Percentiles rank a stretch among this genome's conserved stretches.
Conservation (phyloP, 2,113 vertebrate species). For the Oncorhynchus nerka region DNA sequence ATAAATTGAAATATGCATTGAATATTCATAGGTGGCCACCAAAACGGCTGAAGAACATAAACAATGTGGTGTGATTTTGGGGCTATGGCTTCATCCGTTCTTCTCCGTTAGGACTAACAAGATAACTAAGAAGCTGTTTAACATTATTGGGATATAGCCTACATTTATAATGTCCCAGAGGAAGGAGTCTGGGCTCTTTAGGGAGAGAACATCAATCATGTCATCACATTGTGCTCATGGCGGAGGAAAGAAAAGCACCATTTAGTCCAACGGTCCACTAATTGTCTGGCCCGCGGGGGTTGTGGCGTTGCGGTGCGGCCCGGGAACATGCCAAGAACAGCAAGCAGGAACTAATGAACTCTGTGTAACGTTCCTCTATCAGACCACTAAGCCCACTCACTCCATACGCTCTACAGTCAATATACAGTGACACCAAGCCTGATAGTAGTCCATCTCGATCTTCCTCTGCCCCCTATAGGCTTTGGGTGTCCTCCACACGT, state of each 20-base stretch:
- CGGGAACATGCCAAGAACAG: conserved; percentile 32
- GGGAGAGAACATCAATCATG: conserved; percentile 27
- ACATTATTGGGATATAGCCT: background rate
- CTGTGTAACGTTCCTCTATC: background rate
- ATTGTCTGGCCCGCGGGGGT: conserved; percentile 28
- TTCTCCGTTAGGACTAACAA: no score
- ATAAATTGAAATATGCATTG: no score
- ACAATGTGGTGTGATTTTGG: no score
- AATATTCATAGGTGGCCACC: no score
- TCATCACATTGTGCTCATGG: conserved; percentile 11
- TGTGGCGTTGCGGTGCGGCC: conserved; percentile 21
- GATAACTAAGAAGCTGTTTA: no score
- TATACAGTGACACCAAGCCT: no score
- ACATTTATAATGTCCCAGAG: background rate
- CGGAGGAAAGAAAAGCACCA: conserved; percentile 24
- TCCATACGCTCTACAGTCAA: no score
- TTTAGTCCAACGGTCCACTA: conserved; percentile 23
- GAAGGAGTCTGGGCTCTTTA: background rate
- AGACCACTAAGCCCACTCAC: background rate
- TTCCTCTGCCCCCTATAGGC: no score
- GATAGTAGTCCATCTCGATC: no score
- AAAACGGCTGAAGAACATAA: no score
- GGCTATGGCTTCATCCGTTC: no score
- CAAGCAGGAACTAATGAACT: conserved; percentile 24
- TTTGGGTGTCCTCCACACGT: no score